phyloP scores from a whole-genome alignment of 2,797 vertebrate genomes.

The Hypotaenidia philippensis region DNA sequence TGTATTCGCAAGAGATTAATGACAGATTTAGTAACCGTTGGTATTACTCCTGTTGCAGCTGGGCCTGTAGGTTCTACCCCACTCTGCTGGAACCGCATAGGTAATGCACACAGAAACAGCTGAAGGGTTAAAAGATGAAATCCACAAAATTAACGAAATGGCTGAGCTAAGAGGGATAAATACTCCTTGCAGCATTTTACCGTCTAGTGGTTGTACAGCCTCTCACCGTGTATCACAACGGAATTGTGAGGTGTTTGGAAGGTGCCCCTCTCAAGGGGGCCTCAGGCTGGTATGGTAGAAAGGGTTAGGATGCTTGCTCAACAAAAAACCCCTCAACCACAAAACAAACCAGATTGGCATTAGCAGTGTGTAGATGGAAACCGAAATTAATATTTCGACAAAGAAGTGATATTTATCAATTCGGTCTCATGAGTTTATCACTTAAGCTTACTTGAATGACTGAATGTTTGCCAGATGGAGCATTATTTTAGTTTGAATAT shows the following conservation, averaged over 20 bases:
- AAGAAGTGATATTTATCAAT: not conserved
- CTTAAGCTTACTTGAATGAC: not conserved
- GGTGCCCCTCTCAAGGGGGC: accelerated
- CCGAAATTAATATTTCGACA: not conserved
- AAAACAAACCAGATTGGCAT: not conserved
- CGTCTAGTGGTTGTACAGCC: not conserved
- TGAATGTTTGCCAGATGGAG: not conserved
- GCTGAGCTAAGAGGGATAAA: not conserved
- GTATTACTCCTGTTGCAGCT: slow-evolving; percentile 20
- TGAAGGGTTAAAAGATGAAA: not conserved
- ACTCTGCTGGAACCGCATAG: not conserved
- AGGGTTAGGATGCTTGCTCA: not conserved
- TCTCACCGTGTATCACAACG: not conserved
- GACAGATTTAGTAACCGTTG: slow-evolving; percentile 53
- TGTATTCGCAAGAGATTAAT: slow-evolving; percentile 58
- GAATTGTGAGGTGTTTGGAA: not conserved
- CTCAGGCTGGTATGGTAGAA: not conserved
- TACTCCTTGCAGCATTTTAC: not conserved
- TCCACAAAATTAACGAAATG: not conserved
- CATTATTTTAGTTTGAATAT: slow-evolving; percentile 18
- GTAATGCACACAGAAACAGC: not conserved
- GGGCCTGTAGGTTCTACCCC: not conserved
- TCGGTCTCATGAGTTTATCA: slow-evolving; percentile 24
- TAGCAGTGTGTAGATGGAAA: not conserved
- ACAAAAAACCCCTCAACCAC: not conserved